phyloP scores from a whole-genome alignment of 2,113 vertebrate genomes.

The Ceyx cyanopectus region DNA sequence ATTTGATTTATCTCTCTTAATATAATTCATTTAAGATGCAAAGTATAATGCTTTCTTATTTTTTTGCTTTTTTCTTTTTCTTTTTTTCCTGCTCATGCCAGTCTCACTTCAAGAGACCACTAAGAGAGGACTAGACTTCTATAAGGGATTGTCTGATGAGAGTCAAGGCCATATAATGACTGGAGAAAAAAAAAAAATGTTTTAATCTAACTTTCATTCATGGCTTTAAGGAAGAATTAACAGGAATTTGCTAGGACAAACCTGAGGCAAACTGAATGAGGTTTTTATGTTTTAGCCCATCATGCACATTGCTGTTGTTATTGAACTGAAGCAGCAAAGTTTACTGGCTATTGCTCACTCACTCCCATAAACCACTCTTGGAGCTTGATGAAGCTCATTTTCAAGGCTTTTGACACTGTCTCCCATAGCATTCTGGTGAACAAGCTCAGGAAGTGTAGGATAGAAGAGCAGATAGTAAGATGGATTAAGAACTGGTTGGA shows the following conservation, averaged over 20 bases:
- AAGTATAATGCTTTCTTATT: neutral
- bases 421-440: too few species aligned
- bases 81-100: neutral
- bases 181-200: neutral
- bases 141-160: neutral
- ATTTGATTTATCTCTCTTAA: neutral
- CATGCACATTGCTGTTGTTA: neutral
- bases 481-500: too few species aligned
- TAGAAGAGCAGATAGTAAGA: too few species aligned
- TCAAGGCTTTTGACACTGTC: neutral
- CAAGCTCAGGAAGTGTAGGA: too few species aligned
- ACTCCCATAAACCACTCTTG: neutral
- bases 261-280: neutral
- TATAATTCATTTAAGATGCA: neutral
- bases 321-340: neutral
- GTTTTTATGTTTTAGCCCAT: neutral
- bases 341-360: neutral
- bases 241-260: neutral
- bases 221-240: constrained; percentile 2
- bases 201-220: constrained; percentile 5
- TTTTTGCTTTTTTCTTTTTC: neutral
- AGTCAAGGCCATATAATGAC: neutral
- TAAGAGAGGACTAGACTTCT: neutral
- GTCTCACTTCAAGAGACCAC: neutral
- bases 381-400: neutral